Percentiles rank a stretch among this genome's conserved stretches.
phyloP scores from a whole-genome alignment of 1,140 invertebrate genomes.

The Archegozetes longisetosus region DNA sequence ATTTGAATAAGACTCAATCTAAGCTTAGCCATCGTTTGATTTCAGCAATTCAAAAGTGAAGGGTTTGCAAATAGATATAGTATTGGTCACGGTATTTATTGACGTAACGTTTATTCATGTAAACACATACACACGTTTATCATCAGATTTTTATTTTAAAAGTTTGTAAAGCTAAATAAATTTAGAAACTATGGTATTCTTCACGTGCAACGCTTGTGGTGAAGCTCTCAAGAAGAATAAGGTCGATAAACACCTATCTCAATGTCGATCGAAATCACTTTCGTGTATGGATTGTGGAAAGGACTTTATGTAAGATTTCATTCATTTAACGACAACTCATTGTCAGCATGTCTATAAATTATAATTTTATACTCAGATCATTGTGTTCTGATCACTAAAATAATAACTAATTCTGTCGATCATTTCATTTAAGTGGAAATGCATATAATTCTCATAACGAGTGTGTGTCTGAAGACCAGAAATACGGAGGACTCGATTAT shows the following conservation, averaged over 20 bases:
- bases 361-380: slow-evolving; percentile 1
- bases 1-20: too few species aligned
- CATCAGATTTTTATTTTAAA: too few species aligned
- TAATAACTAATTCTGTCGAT: slow-evolving; percentile 26
- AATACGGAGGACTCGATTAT: slow-evolving; percentile 70
- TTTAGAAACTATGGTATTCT: slow-evolving; percentile 37
- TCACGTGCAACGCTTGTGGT: slow-evolving; percentile 76
- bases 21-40: too few species aligned
- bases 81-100: too few species aligned
- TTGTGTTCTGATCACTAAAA: background rate
- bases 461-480: slow-evolving; percentile 76
- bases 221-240: slow-evolving; percentile 74
- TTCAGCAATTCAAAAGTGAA: too few species aligned
- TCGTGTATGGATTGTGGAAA: slow-evolving; percentile 78
- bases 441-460: slow-evolving; percentile 69
- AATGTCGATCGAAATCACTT: slow-evolving; percentile 43
- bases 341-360: background rate
- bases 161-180: too few species aligned
- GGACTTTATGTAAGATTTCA: slow-evolving; percentile 49
- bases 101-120: too few species aligned
- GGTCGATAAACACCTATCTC: slow-evolving; percentile 67
- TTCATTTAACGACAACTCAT: background rate
- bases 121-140: too few species aligned
- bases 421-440: slow-evolving; percentile 44
- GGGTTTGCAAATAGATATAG: too few species aligned